Evolutionary conservation across 2,888 invertebrate species (phyloP), one percentile per base, ranked within the genome.

Genomic region (Drosophila stalkeri): DNA sequence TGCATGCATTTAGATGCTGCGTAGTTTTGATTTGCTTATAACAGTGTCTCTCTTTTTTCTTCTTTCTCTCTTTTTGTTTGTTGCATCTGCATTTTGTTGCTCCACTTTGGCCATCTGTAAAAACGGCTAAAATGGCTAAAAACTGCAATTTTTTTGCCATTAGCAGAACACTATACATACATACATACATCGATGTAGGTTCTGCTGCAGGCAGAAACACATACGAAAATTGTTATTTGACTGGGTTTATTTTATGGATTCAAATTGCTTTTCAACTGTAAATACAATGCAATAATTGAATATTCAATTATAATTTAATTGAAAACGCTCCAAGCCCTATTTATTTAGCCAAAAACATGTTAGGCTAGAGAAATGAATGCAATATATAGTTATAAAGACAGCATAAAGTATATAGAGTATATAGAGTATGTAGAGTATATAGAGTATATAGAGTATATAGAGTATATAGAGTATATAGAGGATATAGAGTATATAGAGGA

Each of bases 21-120:
- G 27, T 31, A 72, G 72, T 78, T 75, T 81, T 83, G 86, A 88
- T 83, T 90, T 84, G 55, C 52, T 77, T 71, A 72, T 68, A 77
- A 72, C 64, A 73, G 81, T 46, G 5, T 43, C 18, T 44, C 18
- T 54, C 62, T 18, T 33, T 60, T 23, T 62, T 20, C 44, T 41
- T 43, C 49, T 33, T n/a, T 35, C 14, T 37, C 35, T 16, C 20
- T 20, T 14, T 51, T 18, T 33, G 31, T 33, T 33, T 54, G 14
- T 39, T 31, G 43, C 47, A 66, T 61, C 54, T 61, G 35, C 33
- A 57, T 61, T 72, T 64, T 51, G 61, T 43, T 69, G 52, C 65
- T 71, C 77, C 44, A 59, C 72, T 72, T 86, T 86, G 43, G 37
- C 47, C 57, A 57, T 71, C 31, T 55, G 46, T 47, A 62, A 62